These are phyloP conservation scores for Glossosoma conforme DNA, from an alignment of 1,140 invertebrate genomes.

Conservation along the genomic window DNA sequence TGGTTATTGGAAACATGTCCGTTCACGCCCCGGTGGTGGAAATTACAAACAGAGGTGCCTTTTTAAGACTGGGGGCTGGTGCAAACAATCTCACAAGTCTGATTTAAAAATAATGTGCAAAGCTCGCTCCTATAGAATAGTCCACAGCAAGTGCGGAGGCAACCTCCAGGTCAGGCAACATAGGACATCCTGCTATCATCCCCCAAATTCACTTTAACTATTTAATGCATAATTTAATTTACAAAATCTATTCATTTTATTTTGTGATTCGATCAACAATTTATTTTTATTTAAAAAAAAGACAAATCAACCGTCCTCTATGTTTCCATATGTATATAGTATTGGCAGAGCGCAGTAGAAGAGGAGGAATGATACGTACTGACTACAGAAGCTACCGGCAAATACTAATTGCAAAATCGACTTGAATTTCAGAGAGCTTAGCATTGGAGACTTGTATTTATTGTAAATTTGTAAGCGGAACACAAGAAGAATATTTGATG, in stretches of 20 bases:
- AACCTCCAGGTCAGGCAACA: conserved; percentile 14
- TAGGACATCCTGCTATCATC: no score
- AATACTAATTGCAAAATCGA: conserved; percentile 22
- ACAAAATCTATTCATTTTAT: no score
- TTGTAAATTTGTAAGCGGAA: conserved; percentile 28
- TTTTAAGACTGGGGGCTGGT: conserved; percentile 33
- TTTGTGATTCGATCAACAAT: no score
- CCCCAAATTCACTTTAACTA: no score
- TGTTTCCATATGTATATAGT: no score
- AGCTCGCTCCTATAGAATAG: conserved; percentile 28
- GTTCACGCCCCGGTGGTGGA: conserved; percentile 8
- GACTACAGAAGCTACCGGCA: conserved; percentile 10
- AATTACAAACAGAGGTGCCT: conserved; percentile 33
- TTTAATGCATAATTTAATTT: no score
- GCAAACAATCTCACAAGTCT: conserved; percentile 33
- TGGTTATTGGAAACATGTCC: conserved; percentile 8
- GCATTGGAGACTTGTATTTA: conserved; percentile 32
- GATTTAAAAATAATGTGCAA: conserved; percentile 29
- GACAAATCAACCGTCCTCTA: no score
- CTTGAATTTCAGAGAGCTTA: conserved; percentile 31
- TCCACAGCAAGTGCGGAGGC: conserved; percentile 9
- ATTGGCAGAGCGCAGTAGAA: no score
- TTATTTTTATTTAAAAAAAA: no score
- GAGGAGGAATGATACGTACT: not conserved
- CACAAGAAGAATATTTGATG: conserved; percentile 17